These are phyloP conservation scores for Psittacula echo DNA, from an alignment of 2,797 vertebrate species.

Conservation along the genomic window DNA sequence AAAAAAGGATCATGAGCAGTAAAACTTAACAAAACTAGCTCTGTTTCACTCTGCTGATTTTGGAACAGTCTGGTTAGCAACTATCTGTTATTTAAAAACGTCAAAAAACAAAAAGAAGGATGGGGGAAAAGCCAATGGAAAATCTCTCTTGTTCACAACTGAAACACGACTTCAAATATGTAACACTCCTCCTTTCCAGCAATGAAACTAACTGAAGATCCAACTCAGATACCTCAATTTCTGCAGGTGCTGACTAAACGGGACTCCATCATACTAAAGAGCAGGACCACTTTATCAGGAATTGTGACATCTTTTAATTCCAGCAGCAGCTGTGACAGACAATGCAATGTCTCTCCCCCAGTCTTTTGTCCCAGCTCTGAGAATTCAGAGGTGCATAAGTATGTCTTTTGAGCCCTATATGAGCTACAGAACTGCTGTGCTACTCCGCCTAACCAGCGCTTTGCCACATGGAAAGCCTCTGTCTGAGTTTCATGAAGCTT, in stretches of 20 bases:
- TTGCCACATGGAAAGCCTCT: background rate
- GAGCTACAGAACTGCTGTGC: background rate
- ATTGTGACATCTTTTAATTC: background rate
- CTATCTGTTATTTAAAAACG: background rate
- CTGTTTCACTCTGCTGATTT: background rate
- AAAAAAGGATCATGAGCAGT: background rate
- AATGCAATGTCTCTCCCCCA: background rate
- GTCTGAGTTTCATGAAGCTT: fast-evolving
- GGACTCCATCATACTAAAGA: background rate
- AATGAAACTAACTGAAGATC: background rate
- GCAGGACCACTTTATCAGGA: background rate
- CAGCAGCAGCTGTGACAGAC: background rate
- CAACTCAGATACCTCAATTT: background rate
- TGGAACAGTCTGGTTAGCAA: background rate
- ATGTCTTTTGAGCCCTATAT: background rate
- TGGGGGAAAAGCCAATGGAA: background rate
- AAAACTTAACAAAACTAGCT: background rate
- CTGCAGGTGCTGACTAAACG: background rate
- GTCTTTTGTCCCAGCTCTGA: background rate
- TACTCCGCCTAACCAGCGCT: background rate
- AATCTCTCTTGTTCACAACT: background rate
- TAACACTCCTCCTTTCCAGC: background rate
- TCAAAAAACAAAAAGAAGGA: background rate
- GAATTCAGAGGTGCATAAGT: background rate
- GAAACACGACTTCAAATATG: background rate